Percentiles rank a stretch among this genome's conserved stretches.
Conservation (phyloP, 2,797 vertebrate species). For the Lophotriccus pileatus region DNA sequence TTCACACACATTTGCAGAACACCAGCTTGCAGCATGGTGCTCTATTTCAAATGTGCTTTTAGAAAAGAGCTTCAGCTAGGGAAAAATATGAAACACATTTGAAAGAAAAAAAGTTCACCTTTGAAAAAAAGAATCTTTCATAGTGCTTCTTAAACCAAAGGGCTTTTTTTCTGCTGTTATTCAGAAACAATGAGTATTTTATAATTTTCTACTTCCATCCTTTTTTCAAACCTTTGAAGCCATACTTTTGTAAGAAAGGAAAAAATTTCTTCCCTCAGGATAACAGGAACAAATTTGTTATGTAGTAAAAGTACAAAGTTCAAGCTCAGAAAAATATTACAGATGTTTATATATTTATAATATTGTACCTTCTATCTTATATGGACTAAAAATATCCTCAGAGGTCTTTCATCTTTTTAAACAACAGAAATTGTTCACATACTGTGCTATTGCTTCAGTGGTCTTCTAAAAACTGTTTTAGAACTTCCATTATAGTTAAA, state of each 20-base stretch:
- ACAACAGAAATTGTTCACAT: background rate
- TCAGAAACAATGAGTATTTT: background rate
- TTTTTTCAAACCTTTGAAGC: background rate
- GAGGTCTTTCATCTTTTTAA: background rate
- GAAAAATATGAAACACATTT: background rate
- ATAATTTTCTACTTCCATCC: background rate
- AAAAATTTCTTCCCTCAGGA: background rate
- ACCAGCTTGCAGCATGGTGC: background rate
- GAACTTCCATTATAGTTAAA: background rate
- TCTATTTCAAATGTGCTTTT: background rate
- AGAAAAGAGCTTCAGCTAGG: background rate
- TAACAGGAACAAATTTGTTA: background rate
- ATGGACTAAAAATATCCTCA: background rate
- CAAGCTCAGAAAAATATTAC: background rate
- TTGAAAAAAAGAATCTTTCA: background rate
- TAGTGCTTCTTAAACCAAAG: background rate
- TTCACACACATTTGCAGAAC: background rate
- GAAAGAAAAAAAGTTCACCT: background rate
- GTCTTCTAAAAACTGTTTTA: conserved; percentile 21
- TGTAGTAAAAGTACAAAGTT: background rate
- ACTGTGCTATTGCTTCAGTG: background rate
- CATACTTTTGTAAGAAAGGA: background rate
- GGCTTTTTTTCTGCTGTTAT: background rate
- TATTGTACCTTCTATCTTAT: background rate
- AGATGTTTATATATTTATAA: background rate